phyloP scores from a whole-genome alignment of 2,888 invertebrate species.

The Petrophora chlorosata region DNA sequence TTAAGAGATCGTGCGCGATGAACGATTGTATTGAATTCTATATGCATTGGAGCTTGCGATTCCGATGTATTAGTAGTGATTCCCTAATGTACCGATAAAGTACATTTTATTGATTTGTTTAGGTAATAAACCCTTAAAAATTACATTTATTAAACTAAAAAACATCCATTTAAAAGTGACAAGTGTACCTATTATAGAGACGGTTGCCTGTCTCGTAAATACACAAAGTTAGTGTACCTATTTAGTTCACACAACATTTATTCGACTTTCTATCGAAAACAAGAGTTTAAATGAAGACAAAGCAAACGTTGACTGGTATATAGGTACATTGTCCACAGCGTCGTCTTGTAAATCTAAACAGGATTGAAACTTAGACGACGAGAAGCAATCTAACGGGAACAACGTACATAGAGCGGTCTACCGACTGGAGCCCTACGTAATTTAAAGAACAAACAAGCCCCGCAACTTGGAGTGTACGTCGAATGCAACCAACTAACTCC shows the following conservation, averaged over 20 bases:
- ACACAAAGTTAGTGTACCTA: neutral
- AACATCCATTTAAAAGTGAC: too few species aligned
- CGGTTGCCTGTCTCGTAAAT: too few species aligned
- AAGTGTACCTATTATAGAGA: too few species aligned
- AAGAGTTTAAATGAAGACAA: constrained; percentile 1
- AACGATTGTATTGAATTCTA: constrained; percentile 54
- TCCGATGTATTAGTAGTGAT: constrained; percentile 31
- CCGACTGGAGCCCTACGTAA: constrained; percentile 59
- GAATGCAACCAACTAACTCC: constrained; percentile 61
- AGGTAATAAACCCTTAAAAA: too few species aligned
- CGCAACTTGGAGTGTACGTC: constrained; percentile 53
- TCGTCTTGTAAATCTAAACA: constrained; percentile 53
- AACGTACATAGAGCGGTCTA: constrained; percentile 56
- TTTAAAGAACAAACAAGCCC: constrained; percentile 70
- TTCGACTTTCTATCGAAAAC: neutral
- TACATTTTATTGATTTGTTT: neutral
- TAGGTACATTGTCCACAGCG: constrained; percentile 49
- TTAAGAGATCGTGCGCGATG: constrained; percentile 53
- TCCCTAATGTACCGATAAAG: constrained; percentile 11
- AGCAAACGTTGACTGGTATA: constrained; percentile 3
- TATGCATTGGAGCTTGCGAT: constrained; percentile 44
- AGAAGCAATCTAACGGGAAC: constrained; percentile 60
- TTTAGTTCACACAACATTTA: neutral
- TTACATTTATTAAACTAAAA: too few species aligned
- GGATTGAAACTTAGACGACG: constrained; percentile 63